Percentiles rank a stretch among this genome's conserved stretches.
Evolutionary conservation across 2,797 vertebrate species (phyloP).

Genomic region (Emydoidea blandingii): DNA sequence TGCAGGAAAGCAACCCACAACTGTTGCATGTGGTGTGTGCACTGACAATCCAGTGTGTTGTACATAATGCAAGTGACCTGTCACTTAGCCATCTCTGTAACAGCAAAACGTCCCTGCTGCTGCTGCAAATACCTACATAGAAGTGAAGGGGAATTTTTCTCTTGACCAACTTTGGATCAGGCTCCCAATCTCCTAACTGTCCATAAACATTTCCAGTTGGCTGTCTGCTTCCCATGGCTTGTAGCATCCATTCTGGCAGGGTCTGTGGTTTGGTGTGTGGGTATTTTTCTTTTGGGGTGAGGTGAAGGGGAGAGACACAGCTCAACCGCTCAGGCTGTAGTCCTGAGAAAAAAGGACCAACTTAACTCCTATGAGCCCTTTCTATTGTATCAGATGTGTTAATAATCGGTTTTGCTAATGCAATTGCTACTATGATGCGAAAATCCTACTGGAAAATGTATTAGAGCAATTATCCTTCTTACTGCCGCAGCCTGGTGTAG

Average conservation of each 20-base stretch:
- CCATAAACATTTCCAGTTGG: background rate
- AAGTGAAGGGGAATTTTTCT: background rate
- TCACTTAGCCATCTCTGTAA: background rate
- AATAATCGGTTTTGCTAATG: slow-evolving; percentile 74
- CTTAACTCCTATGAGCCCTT: slow-evolving; percentile 44
- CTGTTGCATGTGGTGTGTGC: background rate
- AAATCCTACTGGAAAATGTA: slow-evolving; percentile 79
- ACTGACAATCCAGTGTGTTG: background rate
- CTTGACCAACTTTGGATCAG: background rate
- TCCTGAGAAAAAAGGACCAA: slow-evolving; percentile 25
- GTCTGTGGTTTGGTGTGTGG: background rate
- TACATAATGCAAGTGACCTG: background rate
- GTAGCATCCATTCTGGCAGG: background rate
- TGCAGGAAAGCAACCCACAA: background rate
- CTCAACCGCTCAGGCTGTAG: background rate
- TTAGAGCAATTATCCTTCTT: slow-evolving; percentile 76
- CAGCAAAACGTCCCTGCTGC: background rate
- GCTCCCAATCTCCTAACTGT: background rate
- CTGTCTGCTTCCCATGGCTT: background rate
- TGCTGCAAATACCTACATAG: background rate
- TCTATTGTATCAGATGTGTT: slow-evolving; percentile 54
- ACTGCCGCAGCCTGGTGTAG: slow-evolving; percentile 65
- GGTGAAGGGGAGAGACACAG: background rate
- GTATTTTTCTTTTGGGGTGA: background rate
- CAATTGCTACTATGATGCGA: slow-evolving; percentile 56